Conservation (phyloP, 2,888 invertebrate species). For the Glaucopsyche alexis region DNA sequence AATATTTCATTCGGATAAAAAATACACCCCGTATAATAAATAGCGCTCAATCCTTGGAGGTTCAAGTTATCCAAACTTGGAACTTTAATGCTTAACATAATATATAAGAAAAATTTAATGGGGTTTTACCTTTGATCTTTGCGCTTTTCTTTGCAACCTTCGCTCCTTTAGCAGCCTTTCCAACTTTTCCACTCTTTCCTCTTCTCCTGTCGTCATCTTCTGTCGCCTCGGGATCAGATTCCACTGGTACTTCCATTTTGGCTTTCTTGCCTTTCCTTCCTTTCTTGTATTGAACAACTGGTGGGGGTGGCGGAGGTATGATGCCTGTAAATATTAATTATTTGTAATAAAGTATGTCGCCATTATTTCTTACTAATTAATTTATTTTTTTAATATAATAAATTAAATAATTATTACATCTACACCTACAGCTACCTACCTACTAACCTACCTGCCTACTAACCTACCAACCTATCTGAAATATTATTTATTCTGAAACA, state of each 20-base stretch:
- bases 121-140: slow-evolving; percentile 30
- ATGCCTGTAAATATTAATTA: slow-evolving; percentile 48
- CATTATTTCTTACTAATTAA: not conserved
- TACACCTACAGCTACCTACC: no score
- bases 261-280: slow-evolving; percentile 48
- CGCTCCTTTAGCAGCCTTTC: slow-evolving; percentile 37
- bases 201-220: slow-evolving; percentile 51
- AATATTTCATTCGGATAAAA: no score
- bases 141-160: slow-evolving; percentile 38
- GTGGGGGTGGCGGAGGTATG: slow-evolving; percentile 65
- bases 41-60: not conserved
- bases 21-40: no score
- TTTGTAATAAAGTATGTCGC: not conserved
- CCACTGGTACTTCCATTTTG: slow-evolving; percentile 34
- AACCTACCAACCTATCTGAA: no score
- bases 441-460: no score
- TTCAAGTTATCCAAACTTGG: not conserved
- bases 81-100: no score
- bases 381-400: no score
- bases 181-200: slow-evolving; percentile 45
- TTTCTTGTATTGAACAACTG: slow-evolving; percentile 56
- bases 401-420: no score
- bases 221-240: slow-evolving; percentile 38
- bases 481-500: no score
- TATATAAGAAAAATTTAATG: slow-evolving; percentile 30